Evolutionary conservation across 2,113 vertebrate species (phyloP).

Genomic region (Cisticola juncidis): DNA sequence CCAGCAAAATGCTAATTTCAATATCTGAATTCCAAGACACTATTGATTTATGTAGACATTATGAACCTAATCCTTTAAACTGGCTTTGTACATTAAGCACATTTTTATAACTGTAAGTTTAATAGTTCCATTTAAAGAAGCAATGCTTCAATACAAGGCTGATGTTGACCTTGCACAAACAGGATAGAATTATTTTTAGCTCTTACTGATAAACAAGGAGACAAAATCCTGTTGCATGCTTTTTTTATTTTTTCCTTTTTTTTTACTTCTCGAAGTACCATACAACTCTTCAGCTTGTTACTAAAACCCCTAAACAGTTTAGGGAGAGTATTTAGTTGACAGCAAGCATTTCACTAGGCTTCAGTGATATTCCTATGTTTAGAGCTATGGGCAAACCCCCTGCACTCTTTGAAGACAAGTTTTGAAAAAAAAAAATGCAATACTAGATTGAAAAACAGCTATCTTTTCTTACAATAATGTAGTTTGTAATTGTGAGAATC

Average conservation of each 20-base stretch:
- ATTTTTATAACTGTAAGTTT: slow-evolving; percentile 16
- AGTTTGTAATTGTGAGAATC: not conserved
- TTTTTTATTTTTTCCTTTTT: too few relatives aligned
- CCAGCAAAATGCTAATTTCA: slow-evolving; percentile 32
- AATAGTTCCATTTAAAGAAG: slow-evolving; percentile 1
- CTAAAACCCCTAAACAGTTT: not conserved
- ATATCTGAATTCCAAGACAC: slow-evolving; percentile 29
- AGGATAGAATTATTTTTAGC: not conserved
- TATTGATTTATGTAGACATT: slow-evolving; percentile 43
- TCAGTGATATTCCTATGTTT: not conserved
- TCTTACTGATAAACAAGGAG: not conserved
- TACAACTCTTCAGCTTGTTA: slow-evolving; percentile 1
- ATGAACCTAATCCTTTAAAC: slow-evolving; percentile 30
- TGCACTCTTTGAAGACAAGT: not conserved
- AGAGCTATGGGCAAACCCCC: not conserved
- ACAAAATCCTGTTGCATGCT: not conserved
- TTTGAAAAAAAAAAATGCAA: not conserved
- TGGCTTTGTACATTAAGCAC: slow-evolving; percentile 46
- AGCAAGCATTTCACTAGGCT: not conserved
- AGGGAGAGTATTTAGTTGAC: not conserved
- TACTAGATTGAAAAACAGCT: not conserved
- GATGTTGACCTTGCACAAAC: slow-evolving; percentile 2
- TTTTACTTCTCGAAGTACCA: not conserved
- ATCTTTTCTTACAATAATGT: not conserved
- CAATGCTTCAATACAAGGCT: slow-evolving; percentile 13